Evolutionary conservation across 2,888 invertebrate genomes (phyloP).

Genomic region (Acanthosoma haemorrhoidale): DNA sequence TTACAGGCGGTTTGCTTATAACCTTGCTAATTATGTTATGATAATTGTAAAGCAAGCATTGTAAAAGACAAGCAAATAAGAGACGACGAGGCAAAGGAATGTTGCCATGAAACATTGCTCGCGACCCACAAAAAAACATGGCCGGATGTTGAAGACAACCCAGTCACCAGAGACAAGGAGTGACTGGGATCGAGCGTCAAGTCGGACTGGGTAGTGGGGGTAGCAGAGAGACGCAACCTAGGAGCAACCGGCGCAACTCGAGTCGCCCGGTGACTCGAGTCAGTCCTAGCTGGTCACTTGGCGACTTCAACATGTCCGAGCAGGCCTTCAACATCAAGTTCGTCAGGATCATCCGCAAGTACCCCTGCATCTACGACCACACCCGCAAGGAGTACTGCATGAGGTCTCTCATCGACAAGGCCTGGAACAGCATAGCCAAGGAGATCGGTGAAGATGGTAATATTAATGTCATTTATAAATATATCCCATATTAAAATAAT

Average conservation of each 20-base stretch:
- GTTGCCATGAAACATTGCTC: too few relatives aligned
- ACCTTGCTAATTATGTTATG: too few relatives aligned
- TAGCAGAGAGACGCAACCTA: background rate
- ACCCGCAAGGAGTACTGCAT: background rate
- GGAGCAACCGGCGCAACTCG: background rate
- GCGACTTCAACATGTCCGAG: background rate
- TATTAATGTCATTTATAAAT: background rate
- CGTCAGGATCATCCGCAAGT: background rate
- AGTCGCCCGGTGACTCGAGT: slow-evolving; percentile 9
- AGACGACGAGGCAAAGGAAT: too few relatives aligned
- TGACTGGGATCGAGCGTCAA: too few relatives aligned
- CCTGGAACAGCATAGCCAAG: background rate
- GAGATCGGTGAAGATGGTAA: slow-evolving; percentile 11
- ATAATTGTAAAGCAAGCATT: too few relatives aligned
- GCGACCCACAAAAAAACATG: too few relatives aligned
- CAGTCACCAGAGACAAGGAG: too few relatives aligned
- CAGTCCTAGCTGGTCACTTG: background rate
- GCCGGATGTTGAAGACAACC: too few relatives aligned
- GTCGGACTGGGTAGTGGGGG: background rate
- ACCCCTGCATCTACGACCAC: slow-evolving; percentile 15
- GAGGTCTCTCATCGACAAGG: background rate
- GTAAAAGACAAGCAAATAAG: too few relatives aligned
- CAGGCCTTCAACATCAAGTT: slow-evolving; percentile 16
- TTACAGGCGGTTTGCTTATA: too few relatives aligned
- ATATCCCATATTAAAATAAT: too few relatives aligned